phyloP scores from a whole-genome alignment of 1,140 invertebrate genomes.

The Monomorium pharaonis region DNA sequence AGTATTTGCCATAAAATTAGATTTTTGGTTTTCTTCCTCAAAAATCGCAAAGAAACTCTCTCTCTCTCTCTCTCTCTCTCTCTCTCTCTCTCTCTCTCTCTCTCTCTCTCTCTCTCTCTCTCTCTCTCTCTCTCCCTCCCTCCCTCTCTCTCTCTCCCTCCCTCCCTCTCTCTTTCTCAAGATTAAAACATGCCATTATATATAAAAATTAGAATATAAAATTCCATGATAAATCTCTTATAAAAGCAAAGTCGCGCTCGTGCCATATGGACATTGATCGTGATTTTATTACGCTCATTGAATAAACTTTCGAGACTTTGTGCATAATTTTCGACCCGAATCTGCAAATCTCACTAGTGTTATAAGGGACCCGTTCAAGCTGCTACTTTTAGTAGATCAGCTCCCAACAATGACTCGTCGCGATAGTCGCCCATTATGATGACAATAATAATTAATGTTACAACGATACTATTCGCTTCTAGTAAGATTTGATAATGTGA shows the following conservation, averaged over 20 bases:
- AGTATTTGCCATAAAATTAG: conserved; percentile 18
- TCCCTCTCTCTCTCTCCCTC: background rate
- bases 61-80: background rate
- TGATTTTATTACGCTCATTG: conserved; percentile 13
- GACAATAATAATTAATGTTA: conserved; percentile 57
- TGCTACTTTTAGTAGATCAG: conserved; percentile 27
- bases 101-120: background rate
- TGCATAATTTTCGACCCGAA: conserved; percentile 12
- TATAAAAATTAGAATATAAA: conserved; percentile 34
- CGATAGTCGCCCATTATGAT: conserved; percentile 53
- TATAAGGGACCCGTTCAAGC: conserved; percentile 8
- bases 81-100: background rate
- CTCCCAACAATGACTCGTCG: conserved; percentile 57
- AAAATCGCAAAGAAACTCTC: conserved; percentile 16
- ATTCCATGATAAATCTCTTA: conserved; percentile 25
- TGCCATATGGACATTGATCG: background rate
- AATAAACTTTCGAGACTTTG: conserved; percentile 22
- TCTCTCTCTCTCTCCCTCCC: background rate
- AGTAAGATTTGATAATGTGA: conserved; percentile 64
- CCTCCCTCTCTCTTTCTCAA: background rate
- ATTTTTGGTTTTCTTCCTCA: conserved; percentile 26
- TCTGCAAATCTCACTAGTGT: conserved; percentile 6
- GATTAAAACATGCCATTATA: background rate
- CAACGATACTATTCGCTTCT: conserved; percentile 42
- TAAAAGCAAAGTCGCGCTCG: conserved; percentile 35